Evolutionary conservation across 2,113 vertebrate species (phyloP), one percentile per base, ranked within the genome.

Genomic region (Neotoma lepida): DNA sequence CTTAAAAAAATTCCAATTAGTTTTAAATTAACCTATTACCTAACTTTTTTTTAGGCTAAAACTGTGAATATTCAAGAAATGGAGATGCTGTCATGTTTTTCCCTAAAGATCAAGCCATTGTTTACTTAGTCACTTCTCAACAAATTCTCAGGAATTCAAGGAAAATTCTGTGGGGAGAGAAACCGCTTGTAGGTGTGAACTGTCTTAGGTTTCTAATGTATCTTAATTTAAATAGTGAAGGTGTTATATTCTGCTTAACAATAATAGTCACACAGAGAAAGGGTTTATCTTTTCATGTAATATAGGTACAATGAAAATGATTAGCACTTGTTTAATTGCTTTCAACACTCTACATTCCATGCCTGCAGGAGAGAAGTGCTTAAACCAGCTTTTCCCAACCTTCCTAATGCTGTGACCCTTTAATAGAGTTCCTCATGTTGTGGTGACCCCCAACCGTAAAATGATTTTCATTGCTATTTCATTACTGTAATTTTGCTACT

Each of bases 131-230:
- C 1, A 22, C 44, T 93, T 46, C 64, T 80, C 86, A 61, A 82
- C 41, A 90, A 68, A 94, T 95, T 95, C 56, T 90, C 70, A 85
- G 15, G 44, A 94, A 96, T 46, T 91, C 84, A 93, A 76, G 54
- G 78, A 68, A 93, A 93, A 71, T 6, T 1, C 61, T 58, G 4
- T 76, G 35, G 63, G 56, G 66, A 93, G 46, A 82, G 71, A 90
- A 74, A 73, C 24, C 0, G 0, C 63, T 92, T 70, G 4, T 39
- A 90, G 61, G 39, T 93, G 17, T 91, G 70, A 95, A 92, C 30
- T 76, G 39, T 68, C 54, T 95, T 68, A 51, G 61, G 71, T 61
- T 95, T 85, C 68, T 63, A 94, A 64, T 89, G 41, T 30, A 41
- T 90, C 58, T 63, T 51, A 96, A 93, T 90, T 49, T 82, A 68